phyloP scores from a whole-genome alignment of 1,140 invertebrate genomes.

The Ceratina australensis region DNA sequence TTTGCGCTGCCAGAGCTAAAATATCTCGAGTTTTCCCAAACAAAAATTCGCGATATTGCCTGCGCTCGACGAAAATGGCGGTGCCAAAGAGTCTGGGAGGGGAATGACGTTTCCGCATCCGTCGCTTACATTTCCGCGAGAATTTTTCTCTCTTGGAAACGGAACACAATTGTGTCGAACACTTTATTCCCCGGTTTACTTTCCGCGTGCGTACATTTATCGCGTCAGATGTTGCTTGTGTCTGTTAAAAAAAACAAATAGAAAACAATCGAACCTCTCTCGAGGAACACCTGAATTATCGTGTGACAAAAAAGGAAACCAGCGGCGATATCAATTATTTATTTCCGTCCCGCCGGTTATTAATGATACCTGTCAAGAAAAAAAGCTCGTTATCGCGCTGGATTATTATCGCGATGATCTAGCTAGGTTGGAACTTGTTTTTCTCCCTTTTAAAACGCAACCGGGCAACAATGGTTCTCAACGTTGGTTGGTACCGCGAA shows the following conservation, averaged over 20 bases:
- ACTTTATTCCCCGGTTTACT: constrained; percentile 9
- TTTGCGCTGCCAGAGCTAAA: neutral
- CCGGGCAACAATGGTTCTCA: neutral
- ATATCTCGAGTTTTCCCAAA: neutral
- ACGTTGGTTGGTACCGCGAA: neutral
- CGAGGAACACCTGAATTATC: too few species aligned
- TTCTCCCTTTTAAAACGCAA: too few species aligned
- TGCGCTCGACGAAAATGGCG: neutral
- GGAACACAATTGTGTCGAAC: neutral
- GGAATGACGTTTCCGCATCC: neutral
- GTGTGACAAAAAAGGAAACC: neutral
- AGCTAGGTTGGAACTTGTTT: too few species aligned
- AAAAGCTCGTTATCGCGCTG: neutral
- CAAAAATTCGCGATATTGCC: neutral
- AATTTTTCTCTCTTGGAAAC: neutral
- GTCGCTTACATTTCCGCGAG: neutral
- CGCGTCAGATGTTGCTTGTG: too few species aligned
- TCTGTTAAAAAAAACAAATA: too few species aligned
- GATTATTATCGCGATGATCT: neutral
- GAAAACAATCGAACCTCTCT: too few species aligned
- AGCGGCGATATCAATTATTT: constrained; percentile 1
- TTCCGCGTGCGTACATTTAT: neutral
- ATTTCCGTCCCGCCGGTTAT: neutral
- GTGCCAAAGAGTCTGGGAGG: neutral
- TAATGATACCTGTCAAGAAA: neutral